Percentiles rank a stretch among this genome's conserved stretches.
Evolutionary conservation across 1,140 invertebrate species (phyloP).

Genomic region (Nasonia giraulti): DNA sequence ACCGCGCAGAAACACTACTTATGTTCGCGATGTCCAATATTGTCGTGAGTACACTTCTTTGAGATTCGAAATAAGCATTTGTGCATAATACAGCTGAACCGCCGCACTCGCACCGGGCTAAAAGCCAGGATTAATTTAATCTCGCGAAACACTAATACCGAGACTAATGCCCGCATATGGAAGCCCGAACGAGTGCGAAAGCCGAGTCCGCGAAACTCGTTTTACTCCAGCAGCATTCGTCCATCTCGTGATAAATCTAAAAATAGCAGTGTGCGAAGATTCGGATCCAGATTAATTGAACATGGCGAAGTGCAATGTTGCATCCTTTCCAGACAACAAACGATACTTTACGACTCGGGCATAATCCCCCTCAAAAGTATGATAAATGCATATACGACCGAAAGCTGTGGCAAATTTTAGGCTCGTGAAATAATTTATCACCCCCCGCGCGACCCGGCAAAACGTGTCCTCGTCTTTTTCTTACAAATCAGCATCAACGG

Average conservation of each 20-base stretch:
- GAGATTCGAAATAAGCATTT: neutral
- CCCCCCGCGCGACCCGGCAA: neutral
- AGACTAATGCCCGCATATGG: neutral
- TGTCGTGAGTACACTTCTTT: neutral
- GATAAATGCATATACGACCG: neutral
- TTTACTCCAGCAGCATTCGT: too few species aligned
- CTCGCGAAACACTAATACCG: constrained; percentile 18
- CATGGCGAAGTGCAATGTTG: neutral
- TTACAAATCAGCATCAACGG: neutral
- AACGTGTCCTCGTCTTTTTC: neutral
- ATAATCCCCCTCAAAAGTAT: neutral
- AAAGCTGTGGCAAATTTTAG: neutral
- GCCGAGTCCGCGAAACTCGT: constrained; percentile 1
- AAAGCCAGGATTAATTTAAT: constrained; percentile 39
- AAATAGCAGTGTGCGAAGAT: neutral
- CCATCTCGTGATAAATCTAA: neutral
- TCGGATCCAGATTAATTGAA: constrained; percentile 20
- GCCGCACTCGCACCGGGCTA: neutral
- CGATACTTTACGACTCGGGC: too few species aligned
- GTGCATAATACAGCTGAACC: constrained; percentile 24
- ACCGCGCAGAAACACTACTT: too few species aligned
- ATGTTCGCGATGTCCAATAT: neutral
- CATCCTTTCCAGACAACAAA: too few species aligned
- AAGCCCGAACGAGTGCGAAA: neutral
- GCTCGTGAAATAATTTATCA: neutral